Percentiles rank a stretch among this genome's conserved stretches.
phyloP scores from a whole-genome alignment of 2,888 invertebrate species.

The Nephrotoma appendiculata region DNA sequence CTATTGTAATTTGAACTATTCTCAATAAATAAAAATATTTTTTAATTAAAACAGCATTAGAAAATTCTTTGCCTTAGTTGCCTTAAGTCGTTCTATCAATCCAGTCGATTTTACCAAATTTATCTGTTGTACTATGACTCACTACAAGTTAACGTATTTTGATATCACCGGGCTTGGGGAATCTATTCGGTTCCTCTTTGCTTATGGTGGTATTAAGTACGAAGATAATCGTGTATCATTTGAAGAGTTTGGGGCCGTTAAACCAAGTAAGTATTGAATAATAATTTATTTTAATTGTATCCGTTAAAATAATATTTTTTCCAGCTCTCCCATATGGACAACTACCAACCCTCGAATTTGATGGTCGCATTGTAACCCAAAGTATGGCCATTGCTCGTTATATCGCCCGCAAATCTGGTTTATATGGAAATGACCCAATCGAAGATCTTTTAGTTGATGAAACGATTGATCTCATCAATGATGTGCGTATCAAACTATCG shows the following conservation, averaged over 20 bases:
- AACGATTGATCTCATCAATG: not conserved
- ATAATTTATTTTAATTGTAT: no score
- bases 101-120: not conserved
- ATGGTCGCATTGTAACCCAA: not conserved
- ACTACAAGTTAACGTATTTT: slow-evolving; percentile 33
- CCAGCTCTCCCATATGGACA: not conserved
- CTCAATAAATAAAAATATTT: no score
- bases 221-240: slow-evolving; percentile 43
- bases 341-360: not conserved
- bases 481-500: not conserved
- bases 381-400: not conserved
- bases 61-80: not conserved
- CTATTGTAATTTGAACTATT: no score
- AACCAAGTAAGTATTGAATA: slow-evolving; percentile 31
- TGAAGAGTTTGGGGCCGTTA: slow-evolving; percentile 40
- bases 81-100: not conserved
- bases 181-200: slow-evolving; percentile 44
- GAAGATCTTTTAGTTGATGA: not conserved
- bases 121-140: not conserved
- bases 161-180: slow-evolving; percentile 45
- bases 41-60: not conserved
- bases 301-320: no score
- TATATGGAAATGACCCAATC: not conserved
- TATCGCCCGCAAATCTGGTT: not conserved
- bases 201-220: slow-evolving; percentile 43